Evolutionary conservation across 2,797 vertebrate genomes (phyloP).

Genomic region (Botia almorhae): DNA sequence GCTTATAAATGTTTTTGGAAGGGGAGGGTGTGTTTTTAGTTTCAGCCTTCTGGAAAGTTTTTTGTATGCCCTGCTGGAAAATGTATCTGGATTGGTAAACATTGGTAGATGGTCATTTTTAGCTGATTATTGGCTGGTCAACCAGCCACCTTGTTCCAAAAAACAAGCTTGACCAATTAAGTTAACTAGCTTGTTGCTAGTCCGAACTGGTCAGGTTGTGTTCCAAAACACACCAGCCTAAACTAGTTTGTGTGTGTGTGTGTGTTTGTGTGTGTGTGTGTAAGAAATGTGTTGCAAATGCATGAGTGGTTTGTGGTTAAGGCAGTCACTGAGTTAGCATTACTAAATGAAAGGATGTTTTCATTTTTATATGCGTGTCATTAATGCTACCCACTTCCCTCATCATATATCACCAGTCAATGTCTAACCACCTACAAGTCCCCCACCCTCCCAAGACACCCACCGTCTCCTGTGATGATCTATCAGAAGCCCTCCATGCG

Average conservation of each 20-base stretch:
- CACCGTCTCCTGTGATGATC: constrained; percentile 45
- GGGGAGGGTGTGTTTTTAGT: not conserved
- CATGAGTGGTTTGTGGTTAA: constrained; percentile 5
- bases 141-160: no score
- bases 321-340: not conserved
- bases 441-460: constrained; percentile 40
- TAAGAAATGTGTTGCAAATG: constrained; percentile 3
- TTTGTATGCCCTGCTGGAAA: no score
- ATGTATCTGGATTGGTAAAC: no score
- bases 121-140: no score
- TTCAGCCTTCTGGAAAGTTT: constrained; percentile 10
- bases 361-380: constrained; percentile 28
- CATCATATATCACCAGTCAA: constrained; percentile 9
- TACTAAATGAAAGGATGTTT: not conserved
- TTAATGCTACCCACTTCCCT: constrained; percentile 22
- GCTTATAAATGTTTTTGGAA: constrained; percentile 17
- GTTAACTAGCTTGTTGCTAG: no score
- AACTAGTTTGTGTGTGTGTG: not conserved
- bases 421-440: constrained; percentile 27
- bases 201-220: no score
- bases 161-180: no score
- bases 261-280: no score
- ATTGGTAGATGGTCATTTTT: no score
- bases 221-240: not conserved
- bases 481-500: constrained; percentile 45